Conservation (phyloP, 2,888 invertebrate species). For the Julus scanicus region DNA sequence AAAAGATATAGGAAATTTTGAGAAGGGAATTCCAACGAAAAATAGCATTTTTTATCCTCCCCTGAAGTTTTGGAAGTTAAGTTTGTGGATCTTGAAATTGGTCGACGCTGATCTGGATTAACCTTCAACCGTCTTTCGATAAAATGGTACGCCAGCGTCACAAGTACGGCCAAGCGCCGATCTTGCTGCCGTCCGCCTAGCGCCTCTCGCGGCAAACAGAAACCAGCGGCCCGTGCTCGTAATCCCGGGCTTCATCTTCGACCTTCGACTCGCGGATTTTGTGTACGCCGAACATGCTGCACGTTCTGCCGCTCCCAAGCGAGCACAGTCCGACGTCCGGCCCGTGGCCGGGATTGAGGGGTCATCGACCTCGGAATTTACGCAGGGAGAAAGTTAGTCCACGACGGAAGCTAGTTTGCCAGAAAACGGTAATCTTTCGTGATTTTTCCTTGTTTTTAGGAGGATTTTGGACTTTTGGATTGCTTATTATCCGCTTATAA, state of each 20-base stretch:
- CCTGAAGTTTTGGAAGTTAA: background rate
- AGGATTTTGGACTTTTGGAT: background rate
- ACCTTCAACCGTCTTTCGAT: background rate
- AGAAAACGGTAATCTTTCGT: background rate
- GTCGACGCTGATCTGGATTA: background rate
- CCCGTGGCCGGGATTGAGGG: constrained; percentile 10
- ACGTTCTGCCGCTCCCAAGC: constrained; percentile 10
- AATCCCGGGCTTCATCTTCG: background rate
- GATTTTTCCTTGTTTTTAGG: background rate
- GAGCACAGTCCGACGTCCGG: constrained; percentile 48
- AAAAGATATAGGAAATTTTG: no score
- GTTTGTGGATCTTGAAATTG: background rate
- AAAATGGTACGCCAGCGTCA: background rate
- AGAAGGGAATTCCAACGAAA: no score
- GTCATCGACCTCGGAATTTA: background rate
- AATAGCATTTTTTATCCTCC: no score
- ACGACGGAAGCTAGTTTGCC: background rate
- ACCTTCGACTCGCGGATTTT: background rate
- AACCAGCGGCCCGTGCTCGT: background rate
- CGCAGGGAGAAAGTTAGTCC: background rate
- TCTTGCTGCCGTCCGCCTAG: background rate
- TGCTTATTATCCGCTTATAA: no score
- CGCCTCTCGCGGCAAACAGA: background rate
- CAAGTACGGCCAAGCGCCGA: background rate
- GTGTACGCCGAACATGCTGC: background rate